Percentiles rank a stretch among this genome's conserved stretches.
phyloP scores from a whole-genome alignment of 2,888 invertebrate species.

The Cephus runcator region DNA sequence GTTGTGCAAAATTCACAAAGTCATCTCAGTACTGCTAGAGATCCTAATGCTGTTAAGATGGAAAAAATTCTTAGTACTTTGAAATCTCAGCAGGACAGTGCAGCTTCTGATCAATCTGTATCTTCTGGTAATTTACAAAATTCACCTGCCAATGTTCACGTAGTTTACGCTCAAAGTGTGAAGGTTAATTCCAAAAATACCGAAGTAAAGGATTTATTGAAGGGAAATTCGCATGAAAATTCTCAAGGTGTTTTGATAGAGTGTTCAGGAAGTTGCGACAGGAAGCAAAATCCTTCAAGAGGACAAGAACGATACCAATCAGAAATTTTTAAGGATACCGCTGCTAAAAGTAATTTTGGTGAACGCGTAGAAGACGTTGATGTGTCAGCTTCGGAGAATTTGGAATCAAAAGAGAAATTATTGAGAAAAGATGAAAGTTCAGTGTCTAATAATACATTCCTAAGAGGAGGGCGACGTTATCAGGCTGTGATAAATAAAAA shows the following conservation, averaged over 20 bases:
- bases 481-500: not conserved
- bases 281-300: not conserved
- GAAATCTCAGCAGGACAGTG: not conserved
- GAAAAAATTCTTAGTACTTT: not conserved
- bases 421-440: not conserved
- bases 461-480: not conserved
- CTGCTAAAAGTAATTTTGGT: not conserved
- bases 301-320: not conserved
- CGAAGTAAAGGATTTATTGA: not conserved
- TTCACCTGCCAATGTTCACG: slow-evolving; percentile 30
- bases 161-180: slow-evolving; percentile 35
- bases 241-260: not conserved
- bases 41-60: not conserved
- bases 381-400: slow-evolving; percentile 18
- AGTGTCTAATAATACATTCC: not conserved
- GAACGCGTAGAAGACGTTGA: slow-evolving; percentile 2
- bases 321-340: not conserved
- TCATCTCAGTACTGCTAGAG: not conserved
- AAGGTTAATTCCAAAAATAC: not conserved
- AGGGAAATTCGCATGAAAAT: not conserved
- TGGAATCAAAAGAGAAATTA: slow-evolving; percentile 15
- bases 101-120: not conserved
- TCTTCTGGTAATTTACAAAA: not conserved
- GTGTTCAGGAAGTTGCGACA: slow-evolving; percentile 14
- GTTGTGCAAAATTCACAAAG: not conserved